Base-by-base conservation (phyloP, 2,888 invertebrate species). In the Lithosia quadra region DNA sequence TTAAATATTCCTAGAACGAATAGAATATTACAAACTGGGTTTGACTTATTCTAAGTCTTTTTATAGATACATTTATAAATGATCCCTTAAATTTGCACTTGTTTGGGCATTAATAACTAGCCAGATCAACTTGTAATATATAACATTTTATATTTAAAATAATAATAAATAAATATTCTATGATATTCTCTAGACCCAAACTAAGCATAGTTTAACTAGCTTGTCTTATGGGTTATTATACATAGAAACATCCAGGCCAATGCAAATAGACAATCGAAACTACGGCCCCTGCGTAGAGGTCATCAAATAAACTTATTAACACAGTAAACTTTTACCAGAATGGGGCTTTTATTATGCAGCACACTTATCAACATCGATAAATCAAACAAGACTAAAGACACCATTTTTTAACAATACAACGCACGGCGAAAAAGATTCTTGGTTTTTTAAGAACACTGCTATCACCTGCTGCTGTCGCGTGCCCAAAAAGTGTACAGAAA, bases 391-490 rank as follows among this genome's bases (percentile, higher is more conserved):
- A 80, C 77, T 76, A 80, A 87, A 90, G 86, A 88, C 86, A 86
- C 83, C 80, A 84, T 85, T 86, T 82, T 86, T 89, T 88, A 90
- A 87, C 88, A 89, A 87, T 86, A 91, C 88, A 88, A 90, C 86
- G 85, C 86, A 86, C 82, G 78, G 85, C 87, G 85, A 90, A 90
- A 92, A 90, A 91, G 86, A 88, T 88, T 90, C 87, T 91, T 87
- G 84, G 90, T 92, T 93, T 94, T 93, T 93, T 92, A 92, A 92
- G 87, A 89, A 78, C 86, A 85, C 83, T 81, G 88, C 86, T 91
- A 87, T 89, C 95, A 95, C 95, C 94, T 95, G 95, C 95, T 91
- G 87, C 84, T 90, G 93, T 92, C 95, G 93, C 94, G 95, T 94
- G 94, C 93, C 89, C 69, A 60, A 34, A 43, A 33, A 22, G 13